phyloP scores from a whole-genome alignment of 2,888 invertebrate genomes.

The Leptura quadrifasciata region DNA sequence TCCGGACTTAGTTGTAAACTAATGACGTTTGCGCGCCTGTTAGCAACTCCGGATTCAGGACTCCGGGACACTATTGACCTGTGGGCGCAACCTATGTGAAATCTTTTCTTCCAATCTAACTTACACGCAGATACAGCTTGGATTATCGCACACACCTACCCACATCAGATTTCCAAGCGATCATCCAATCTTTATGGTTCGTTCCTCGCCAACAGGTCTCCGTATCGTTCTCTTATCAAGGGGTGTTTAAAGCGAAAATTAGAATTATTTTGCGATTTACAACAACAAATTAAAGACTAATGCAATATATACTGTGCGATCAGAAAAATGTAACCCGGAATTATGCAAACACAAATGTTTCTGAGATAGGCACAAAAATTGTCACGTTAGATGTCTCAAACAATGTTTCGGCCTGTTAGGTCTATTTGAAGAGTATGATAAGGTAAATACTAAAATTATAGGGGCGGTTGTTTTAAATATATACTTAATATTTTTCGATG shows the following conservation, averaged over 20 bases:
- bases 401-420: too few relatives aligned
- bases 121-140: slow-evolving; percentile 52
- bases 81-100: slow-evolving; percentile 64
- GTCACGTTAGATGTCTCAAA: too few relatives aligned
- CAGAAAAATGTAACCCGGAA: neutral
- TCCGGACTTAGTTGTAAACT: slow-evolving; percentile 71
- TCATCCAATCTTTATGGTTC: slow-evolving; percentile 8
- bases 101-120: slow-evolving; percentile 66
- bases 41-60: slow-evolving; percentile 64
- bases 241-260: neutral
- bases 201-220: slow-evolving; percentile 2
- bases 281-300: too few relatives aligned
- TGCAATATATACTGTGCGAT: neutral
- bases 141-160: slow-evolving; percentile 51
- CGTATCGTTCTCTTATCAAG: neutral
- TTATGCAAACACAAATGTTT: neutral
- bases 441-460: too few relatives aligned
- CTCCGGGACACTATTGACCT: slow-evolving; percentile 70
- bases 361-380: too few relatives aligned
- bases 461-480: too few relatives aligned
- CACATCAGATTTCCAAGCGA: neutral
- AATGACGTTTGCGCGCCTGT: slow-evolving; percentile 71
- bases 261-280: neutral
- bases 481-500: too few relatives aligned
- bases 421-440: too few relatives aligned